Evolutionary conservation across 2,113 vertebrate species (phyloP).

Genomic region (Lasiurus borealis): DNA sequence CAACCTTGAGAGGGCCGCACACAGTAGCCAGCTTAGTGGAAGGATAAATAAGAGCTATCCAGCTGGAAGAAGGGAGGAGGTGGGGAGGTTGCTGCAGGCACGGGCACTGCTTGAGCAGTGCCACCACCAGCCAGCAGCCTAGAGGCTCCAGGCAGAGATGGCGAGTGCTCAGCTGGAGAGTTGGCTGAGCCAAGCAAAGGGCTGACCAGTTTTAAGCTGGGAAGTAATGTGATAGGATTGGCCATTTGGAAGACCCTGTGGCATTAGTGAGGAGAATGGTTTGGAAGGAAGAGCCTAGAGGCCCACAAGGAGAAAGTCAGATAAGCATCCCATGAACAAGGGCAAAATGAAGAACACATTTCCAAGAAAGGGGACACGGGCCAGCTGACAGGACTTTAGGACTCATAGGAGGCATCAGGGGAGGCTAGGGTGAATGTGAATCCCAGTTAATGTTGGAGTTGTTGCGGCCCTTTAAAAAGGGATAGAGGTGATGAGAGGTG

Average conservation of each 20-base stretch:
- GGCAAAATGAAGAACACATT: not conserved
- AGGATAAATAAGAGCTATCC: not conserved
- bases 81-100: not conserved
- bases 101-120: not conserved
- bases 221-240: not conserved
- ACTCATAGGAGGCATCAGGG: not conserved
- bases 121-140: not conserved
- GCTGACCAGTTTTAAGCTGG: not conserved
- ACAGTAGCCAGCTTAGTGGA: not conserved
- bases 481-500: not conserved
- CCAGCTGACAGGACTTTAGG: not conserved
- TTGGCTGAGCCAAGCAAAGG: not conserved
- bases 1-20: not conserved
- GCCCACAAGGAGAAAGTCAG: not conserved
- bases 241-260: not conserved
- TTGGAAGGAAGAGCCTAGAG: not conserved
- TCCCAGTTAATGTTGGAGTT: not conserved
- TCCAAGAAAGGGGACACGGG: accelerated
- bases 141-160: not conserved
- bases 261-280: not conserved
- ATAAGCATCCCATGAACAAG: not conserved
- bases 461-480: not conserved
- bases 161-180: accelerated
- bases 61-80: not conserved
- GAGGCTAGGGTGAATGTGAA: not conserved